A percentile compares a stretch with the other conserved stretches of the same genome.
Conservation (phyloP, 2,888 invertebrate species). For the Eupithecia abbreviata region DNA sequence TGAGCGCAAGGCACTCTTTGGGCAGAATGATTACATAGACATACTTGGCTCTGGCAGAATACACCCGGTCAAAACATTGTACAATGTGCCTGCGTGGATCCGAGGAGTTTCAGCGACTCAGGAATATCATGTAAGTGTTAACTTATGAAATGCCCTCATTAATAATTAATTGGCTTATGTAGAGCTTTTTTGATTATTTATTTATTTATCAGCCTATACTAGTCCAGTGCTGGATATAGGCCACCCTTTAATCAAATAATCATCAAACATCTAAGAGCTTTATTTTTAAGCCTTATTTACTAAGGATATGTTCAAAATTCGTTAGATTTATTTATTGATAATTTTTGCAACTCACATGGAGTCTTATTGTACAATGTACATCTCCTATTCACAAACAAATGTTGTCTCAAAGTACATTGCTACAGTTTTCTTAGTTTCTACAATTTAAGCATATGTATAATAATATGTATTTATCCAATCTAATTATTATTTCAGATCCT, state of each 20-base stretch:
- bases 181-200: neutral
- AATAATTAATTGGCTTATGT: neutral
- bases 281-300: too few species aligned
- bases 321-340: too few species aligned
- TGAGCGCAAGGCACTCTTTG: slow-evolving; percentile 91
- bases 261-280: too few species aligned
- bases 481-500: slow-evolving; percentile 67
- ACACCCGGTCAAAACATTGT: slow-evolving; percentile 93
- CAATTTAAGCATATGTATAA: too few species aligned
- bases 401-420: neutral
- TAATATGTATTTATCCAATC: too few species aligned
- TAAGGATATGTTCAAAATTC: too few species aligned
- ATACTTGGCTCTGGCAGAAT: slow-evolving; percentile 92
- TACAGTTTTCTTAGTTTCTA: neutral
- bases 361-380: too few species aligned
- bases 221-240: too few species aligned
- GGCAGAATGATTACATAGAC: slow-evolving; percentile 98
- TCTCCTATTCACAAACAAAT: neutral
- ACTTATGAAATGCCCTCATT: neutral
- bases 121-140: slow-evolving; percentile 87
- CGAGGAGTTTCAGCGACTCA: slow-evolving; percentile 90
- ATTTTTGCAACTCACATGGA: too few species aligned
- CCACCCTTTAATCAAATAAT: too few species aligned
- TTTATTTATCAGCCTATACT: too few species aligned
- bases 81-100: slow-evolving; percentile 94